phyloP scores from a whole-genome alignment of 2,113 vertebrate species.

The Lagopus muta region DNA sequence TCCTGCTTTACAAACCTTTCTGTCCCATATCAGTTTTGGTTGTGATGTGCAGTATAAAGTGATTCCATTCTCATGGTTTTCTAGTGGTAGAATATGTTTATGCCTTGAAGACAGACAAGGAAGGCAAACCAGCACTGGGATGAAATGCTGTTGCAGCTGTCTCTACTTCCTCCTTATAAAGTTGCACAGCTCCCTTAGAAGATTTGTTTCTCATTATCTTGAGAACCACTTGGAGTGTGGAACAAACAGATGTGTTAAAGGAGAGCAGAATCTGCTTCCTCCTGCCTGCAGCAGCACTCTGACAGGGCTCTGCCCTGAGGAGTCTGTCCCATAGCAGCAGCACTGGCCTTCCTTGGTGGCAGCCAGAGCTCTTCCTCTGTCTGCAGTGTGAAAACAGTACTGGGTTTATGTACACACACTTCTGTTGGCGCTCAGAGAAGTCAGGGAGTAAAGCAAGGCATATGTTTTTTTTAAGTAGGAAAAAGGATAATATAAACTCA shows the following conservation, averaged over 20 bases:
- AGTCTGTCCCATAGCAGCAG: background rate
- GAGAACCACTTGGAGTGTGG: background rate
- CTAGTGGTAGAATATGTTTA: background rate
- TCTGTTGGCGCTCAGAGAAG: background rate
- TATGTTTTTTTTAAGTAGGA: background rate
- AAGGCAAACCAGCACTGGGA: background rate
- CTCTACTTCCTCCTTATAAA: background rate
- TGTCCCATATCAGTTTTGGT: fast-evolving
- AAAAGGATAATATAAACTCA: background rate
- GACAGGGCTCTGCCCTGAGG: background rate
- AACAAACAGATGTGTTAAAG: fast-evolving
- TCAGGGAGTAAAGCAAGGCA: background rate
- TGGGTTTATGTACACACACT: fast-evolving
- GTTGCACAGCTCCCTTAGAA: background rate
- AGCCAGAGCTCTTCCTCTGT: background rate
- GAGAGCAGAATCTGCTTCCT: background rate
- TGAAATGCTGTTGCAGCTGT: background rate
- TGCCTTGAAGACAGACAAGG: background rate
- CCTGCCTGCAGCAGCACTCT: background rate
- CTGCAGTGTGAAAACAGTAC: background rate
- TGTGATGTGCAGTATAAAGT: background rate
- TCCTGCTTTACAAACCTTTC: background rate
- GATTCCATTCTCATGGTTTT: background rate
- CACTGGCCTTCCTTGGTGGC: background rate
- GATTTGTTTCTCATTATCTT: background rate